Base-by-base conservation (phyloP, 2,113 vertebrate species). In the Scopus umbretta region DNA sequence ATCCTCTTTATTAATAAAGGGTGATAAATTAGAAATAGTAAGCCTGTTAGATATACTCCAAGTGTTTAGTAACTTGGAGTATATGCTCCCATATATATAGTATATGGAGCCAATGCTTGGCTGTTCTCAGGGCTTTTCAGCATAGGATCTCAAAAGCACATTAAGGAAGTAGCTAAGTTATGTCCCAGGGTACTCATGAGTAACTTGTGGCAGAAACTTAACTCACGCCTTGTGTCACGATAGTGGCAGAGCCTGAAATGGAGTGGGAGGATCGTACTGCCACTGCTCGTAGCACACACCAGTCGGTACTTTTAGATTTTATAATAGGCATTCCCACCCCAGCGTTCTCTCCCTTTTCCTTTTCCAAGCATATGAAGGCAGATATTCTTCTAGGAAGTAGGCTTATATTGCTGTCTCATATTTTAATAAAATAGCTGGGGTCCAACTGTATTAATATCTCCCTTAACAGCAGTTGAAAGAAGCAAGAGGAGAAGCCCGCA, bases 211-310 rank as follows among this genome's bases (percentile, higher is more conserved):
- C 83, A 94, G 73, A 67, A 89, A 71, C 16, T 74, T 40, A 42
- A 36, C 32, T 83, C n/a, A 16, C 1, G 1, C 30, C 59, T 11
- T 7, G 26, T 40, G 47, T 61, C 40, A 43, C 0, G 0, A 27
- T 84, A 74, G 52, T 61, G 52, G 38, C 80, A 91, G 68, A 94
- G 65, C 34, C 80, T 81, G 86, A 81, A 92, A 71, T 25, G 14
- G n/a, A 85, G 23, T 72, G 49, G 47, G 56, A 79, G 40, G 30
- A 56, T 67, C 3, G 2, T 66, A 34, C 38, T 92, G 72, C 79
- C 29, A 9, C 75, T 78, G 38, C 45, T 71, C 8, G 2, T 3
- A 61, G 58, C 38, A 59, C 62, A 52, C 34, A 68, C 40, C 21
- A 30, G 16, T 19, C 55, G 26, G 21, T 65, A 26, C 73, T 96